Conservation (phyloP, 2,888 invertebrate genomes). For the Phyllotreta striolata region DNA sequence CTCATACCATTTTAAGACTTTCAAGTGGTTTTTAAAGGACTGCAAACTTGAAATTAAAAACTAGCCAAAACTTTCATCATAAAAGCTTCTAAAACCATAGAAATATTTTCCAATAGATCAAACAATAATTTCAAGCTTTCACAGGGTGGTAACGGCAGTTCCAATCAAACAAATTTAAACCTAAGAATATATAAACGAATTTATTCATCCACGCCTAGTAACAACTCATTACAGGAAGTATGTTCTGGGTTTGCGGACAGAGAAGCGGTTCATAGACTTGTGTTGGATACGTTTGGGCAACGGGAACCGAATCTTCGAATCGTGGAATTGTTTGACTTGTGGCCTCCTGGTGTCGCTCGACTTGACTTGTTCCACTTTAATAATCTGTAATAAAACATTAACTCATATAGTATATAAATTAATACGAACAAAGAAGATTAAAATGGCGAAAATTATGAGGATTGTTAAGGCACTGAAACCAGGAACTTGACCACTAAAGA, state of each 20-base stretch:
- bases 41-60: too few species aligned
- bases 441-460: neutral
- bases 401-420: neutral
- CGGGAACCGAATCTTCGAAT: conserved; percentile 96
- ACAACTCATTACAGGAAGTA: conserved; percentile 68
- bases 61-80: too few species aligned
- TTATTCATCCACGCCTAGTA: conserved; percentile 42
- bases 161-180: conserved; percentile 9
- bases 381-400: conserved; percentile 67
- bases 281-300: conserved; percentile 90
- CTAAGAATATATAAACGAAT: conserved; percentile 40
- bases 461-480: conserved; percentile 38
- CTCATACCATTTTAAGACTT: too few species aligned
- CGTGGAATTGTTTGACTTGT: conserved; percentile 98
- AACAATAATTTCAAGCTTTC: too few species aligned
- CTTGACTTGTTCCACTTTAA: conserved; percentile 92
- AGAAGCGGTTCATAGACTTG: conserved; percentile 84
- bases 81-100: too few species aligned
- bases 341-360: conserved; percentile 91
- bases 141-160: too few species aligned
- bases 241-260: conserved; percentile 82
- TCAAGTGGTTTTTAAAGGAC: too few species aligned
- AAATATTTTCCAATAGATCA: too few species aligned
- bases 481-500: conserved; percentile 33
- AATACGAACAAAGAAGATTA: neutral